Evolutionary conservation across 1,140 invertebrate species (phyloP), one percentile per base, ranked within the genome.

Genomic region (Drosophila carrolli): DNA sequence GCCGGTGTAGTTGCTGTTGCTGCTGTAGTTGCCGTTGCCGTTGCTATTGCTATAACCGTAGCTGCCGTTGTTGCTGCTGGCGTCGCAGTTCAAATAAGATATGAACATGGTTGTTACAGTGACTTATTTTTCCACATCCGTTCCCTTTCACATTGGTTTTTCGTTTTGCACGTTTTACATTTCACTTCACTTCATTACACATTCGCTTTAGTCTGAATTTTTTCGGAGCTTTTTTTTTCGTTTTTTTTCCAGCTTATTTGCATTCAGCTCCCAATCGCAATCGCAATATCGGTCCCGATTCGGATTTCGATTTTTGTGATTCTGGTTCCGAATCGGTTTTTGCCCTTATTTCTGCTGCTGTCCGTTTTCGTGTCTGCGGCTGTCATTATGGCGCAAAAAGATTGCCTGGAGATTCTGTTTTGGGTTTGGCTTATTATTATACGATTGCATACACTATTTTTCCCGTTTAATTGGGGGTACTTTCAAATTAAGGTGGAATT

Each of bases 1-100:
- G 10, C 27, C 32, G 50, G 9, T 55, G 9, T 10, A 27, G 19
- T 13, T 23, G 38, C 6, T 32, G 27, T 4, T 59, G 10, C 32
- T 23, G 23, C 10, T 38, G 11, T 47, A 23, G 11, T n/a, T 43
- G 38, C 16, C 29, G 19, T 38, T 68, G 48, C 9, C 48, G 35
- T 16, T 62, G 47, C 8, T 66, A 43, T 19, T 57, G 44, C 7
- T 29, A 41, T 14, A 47, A 44, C 23, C 66, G 53, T 29, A 41
- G 43, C 27, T 72, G 60, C 23, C 75, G 51, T 29, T 62, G 61
- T 14, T 67, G 43, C 35, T 57, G 70, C 38, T 65, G 47, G 71
- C 72, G 54, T 91, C 89, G 60, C 85, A 71, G 59, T 81, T 86
- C 80, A 91, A 86, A 79, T 81, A 91, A 61, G 90, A 91, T 81